These are phyloP conservation scores for Rhinogobius similis DNA, from an alignment of 2,113 vertebrate species.

Conservation along the genomic window DNA sequence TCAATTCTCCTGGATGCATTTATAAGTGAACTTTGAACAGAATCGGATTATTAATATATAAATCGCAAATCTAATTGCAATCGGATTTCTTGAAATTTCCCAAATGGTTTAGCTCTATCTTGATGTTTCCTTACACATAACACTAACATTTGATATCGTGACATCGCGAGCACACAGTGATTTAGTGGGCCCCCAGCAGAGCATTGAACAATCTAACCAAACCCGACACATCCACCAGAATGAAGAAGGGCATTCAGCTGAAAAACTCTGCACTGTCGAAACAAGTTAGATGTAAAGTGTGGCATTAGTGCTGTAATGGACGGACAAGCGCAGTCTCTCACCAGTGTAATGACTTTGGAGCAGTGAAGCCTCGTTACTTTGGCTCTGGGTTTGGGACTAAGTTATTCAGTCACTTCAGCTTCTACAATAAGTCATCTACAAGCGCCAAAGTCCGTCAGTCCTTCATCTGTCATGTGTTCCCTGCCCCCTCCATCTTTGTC, in stretches of 20 bases:
- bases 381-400: slow-evolving; percentile 33
- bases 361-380: slow-evolving; percentile 46
- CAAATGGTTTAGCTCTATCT: no score
- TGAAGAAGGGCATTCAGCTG: slow-evolving; percentile 39
- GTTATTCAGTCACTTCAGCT: slow-evolving; percentile 36
- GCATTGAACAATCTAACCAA: slow-evolving; percentile 16
- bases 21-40: no score
- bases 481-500: slow-evolving; percentile 46
- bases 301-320: slow-evolving; percentile 56
- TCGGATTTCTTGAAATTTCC: no score
- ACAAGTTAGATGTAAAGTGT: slow-evolving; percentile 55
- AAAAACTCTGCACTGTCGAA: slow-evolving; percentile 60
- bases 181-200: slow-evolving; percentile 4
- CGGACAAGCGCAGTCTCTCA: slow-evolving; percentile 50
- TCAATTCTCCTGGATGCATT: no score
- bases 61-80: no score
- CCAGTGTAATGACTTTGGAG: slow-evolving; percentile 47
- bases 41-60: no score
- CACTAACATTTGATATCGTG: background rate
- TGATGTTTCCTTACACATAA: background rate
- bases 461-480: slow-evolving; percentile 56
- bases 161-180: background rate
- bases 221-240: slow-evolving; percentile 36
- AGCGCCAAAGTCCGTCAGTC: slow-evolving; percentile 39
- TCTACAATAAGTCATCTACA: slow-evolving; percentile 49